Percentiles rank a stretch among this genome's conserved stretches.
Evolutionary conservation across 2,888 invertebrate species (phyloP).

Genomic region (Phyto melanocephala): DNA sequence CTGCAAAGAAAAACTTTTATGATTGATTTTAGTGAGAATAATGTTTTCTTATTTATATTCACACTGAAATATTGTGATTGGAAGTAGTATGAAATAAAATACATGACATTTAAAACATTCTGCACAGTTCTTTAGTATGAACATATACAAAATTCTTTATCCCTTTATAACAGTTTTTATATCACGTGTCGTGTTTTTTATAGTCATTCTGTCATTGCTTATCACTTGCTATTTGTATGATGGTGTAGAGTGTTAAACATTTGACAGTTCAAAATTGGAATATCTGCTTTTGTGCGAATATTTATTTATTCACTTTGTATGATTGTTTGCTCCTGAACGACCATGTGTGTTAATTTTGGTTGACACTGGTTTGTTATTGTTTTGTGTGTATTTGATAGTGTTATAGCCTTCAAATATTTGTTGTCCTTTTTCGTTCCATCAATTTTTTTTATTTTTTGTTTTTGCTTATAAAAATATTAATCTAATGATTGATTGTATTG

Average conservation of each 20-base stretch:
- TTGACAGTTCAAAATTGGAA: constrained; percentile 61
- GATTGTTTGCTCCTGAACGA: not conserved
- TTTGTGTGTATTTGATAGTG: not conserved
- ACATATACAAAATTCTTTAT: no score
- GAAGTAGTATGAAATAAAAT: no score
- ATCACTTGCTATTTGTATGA: not conserved
- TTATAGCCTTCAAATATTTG: constrained; percentile 1
- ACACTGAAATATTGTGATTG: no score
- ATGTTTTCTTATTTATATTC: no score
- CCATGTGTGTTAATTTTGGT: not conserved
- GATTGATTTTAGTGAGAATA: no score
- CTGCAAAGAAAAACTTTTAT: no score
- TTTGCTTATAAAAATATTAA: not conserved
- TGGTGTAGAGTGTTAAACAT: constrained; percentile 35
- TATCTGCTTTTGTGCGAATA: constrained; percentile 41
- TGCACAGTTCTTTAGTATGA: no score
- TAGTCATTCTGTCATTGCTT: constrained; percentile 54
- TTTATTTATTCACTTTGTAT: constrained; percentile 50
- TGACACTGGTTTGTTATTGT: not conserved
- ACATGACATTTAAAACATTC: no score
- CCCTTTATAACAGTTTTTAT: not conserved
- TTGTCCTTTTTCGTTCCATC: not conserved
- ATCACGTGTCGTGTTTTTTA: not conserved
- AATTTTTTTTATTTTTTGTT: not conserved
- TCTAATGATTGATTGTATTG: constrained; percentile 42